Evolutionary conservation across 1,140 invertebrate species (phyloP).

Genomic region (Polypedilum vanderplanki): DNA sequence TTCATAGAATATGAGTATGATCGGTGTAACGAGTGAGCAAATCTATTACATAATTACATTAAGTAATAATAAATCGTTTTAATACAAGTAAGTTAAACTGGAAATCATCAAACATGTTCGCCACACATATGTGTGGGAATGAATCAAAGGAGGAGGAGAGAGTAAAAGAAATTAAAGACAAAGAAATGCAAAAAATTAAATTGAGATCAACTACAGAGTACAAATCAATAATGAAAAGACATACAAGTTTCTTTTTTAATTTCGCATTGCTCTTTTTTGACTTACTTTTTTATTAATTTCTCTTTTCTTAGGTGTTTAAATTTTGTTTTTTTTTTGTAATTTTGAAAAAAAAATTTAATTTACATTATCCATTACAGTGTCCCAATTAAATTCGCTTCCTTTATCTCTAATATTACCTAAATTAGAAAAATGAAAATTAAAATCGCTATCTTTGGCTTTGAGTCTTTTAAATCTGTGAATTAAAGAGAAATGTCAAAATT

Average conservation of each 20-base stretch:
- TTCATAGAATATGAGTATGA: not conserved
- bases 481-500: constrained; percentile 15
- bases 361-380: constrained; percentile 64
- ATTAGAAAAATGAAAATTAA: constrained; percentile 70
- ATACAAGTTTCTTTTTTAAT: not conserved
- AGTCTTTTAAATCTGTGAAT: constrained; percentile 64
- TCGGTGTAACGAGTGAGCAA: not conserved
- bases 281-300: not conserved
- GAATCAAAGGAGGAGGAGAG: not conserved
- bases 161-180: too few species aligned
- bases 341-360: not conserved
- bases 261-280: not conserved
- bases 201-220: too few species aligned
- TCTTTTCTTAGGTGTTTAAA: not conserved
- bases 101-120: not conserved
- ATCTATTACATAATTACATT: constrained; percentile 15
- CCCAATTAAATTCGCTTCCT: constrained; percentile 78
- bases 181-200: too few species aligned
- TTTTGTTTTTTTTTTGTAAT: not conserved
- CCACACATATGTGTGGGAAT: not conserved
- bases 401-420: constrained; percentile 64
- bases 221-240: not conserved
- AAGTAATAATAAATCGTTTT: constrained; percentile 3
- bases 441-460: constrained; percentile 69
- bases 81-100: not conserved